Base-by-base conservation (phyloP, 1,140 invertebrate species). In the Pseudomyrmex sp. region DNA sequence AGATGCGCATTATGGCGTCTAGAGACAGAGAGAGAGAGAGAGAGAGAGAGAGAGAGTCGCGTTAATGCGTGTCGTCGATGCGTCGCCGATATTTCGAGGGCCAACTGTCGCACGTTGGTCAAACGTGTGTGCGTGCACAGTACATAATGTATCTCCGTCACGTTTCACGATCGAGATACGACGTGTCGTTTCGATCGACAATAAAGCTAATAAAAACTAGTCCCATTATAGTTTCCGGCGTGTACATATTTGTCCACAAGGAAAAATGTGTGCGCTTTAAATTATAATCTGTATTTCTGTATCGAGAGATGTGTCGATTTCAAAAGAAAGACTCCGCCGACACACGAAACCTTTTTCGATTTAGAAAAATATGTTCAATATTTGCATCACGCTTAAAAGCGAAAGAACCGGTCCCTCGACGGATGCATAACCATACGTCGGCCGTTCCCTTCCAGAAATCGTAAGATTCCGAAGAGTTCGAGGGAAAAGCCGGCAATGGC, bases 61-160 rank as follows among this genome's bases (percentile, higher is more conserved):
- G 91, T 92, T 93, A 92, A 93, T 92, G 92, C 92, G 91, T 91
- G 92, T 92, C 89, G 87, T 88, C 84, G 89, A 87, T 88, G 85
- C 86, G 80, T 65, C 69, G 74, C 48, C 83, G 48, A 83, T 61
- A 59, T 68, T 85, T 91, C 85, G 88, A 89, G 89, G 87, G 85
- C 91, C 91, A 92, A 92, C 92, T 91, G 92, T 88, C 91, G 87
- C 82, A 65, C 79, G 63, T 88, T 73, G 74, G 68, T 46, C 72
- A 59, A 69, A 69, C 56, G 80, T 63, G 74, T 56, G 76, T 74
- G 73, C 48, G 62, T 79, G 62, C 23, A 58, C 74, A 12, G 48
- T 50, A 80, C 70, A 80, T 73, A 75, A 61, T 50, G 61, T 20
- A 48, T 44, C 26, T 52, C 26, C 61, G 59, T 1, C 48, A 48